These are phyloP conservation scores for Eurystomus glaucurus DNA, from an alignment of 2,797 vertebrate genomes.

Conservation along the genomic window DNA sequence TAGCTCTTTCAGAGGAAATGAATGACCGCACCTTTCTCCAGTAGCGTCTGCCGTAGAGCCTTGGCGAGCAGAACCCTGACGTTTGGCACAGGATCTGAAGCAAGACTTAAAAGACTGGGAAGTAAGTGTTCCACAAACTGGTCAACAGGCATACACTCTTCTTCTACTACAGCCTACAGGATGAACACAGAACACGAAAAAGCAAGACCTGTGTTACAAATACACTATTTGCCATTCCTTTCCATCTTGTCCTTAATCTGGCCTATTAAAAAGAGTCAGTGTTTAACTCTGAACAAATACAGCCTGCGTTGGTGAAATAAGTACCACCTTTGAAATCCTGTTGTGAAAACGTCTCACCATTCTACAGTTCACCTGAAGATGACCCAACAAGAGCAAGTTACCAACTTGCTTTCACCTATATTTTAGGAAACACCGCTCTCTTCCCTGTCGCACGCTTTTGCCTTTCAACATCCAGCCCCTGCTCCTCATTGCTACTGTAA, in stretches of 20 bases:
- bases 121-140: conserved; percentile 91
- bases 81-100: conserved; percentile 91
- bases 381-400: background rate
- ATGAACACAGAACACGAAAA: background rate
- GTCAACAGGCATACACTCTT: conserved; percentile 90
- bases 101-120: conserved; percentile 91
- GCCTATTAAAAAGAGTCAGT: background rate
- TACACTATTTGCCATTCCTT: background rate
- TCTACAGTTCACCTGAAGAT: background rate
- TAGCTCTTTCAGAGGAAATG: background rate
- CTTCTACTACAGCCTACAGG: conserved; percentile 86
- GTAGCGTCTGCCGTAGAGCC: conserved; percentile 88
- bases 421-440: background rate
- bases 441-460: background rate
- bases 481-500: background rate
- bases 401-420: background rate
- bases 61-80: conserved; percentile 92
- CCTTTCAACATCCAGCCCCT: background rate
- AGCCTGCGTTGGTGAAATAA: background rate
- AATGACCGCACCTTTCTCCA: conserved; percentile 88
- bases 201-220: background rate
- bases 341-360: background rate
- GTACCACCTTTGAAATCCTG: background rate
- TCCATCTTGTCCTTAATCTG: background rate
- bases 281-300: background rate